Base-by-base conservation (phyloP, 23 tunicate species). In the Trididemnum nubilum region DNA sequence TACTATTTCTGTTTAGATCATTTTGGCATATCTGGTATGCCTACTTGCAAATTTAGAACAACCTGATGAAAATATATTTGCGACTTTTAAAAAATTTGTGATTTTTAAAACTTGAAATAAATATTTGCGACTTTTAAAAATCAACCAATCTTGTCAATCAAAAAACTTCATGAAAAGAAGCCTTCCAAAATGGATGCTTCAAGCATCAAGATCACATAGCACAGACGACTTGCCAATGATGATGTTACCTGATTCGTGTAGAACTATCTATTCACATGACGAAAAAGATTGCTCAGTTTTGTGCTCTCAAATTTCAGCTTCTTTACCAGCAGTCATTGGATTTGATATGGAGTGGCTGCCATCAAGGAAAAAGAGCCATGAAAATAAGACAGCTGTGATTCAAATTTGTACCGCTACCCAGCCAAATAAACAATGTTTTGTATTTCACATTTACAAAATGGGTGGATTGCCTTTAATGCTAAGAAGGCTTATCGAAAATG, bases 281-380 rank as follows among this genome's bases (percentile, higher is more conserved):
- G 19, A 15, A 27, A 9, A 27, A 24, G 81, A 77, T 29, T 77
- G 81, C 54, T 77, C 67, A 5, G 3, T 77, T 52, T 2, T 54
- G 12, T 77, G 81, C 30, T 24, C 81, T 26, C 40, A 77, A 77
- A 19, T 77, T 7, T 12, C 18, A 2, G 25, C 3, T 15, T 2
- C 39, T 1, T 24, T 52, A 27, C 81, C 81, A 4, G 39, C 66
- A 33, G 81, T 77, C 2, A 29, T 77, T 32, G 81, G 81, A 4
- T 77, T 77, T 77, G 81, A 77, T 57, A 54, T 29, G 28, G 81
- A 77, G 26, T 77, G 81, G 81, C 9, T 33, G 2, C 81, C 81
- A 77, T 52, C 67, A 24, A 12, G 27, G 2, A 77, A 52, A 77
- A 4, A 9, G 24, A 30, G 2, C 2, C 60, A 24, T 19, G 67